These are phyloP conservation scores for Nephrotoma guestfalica DNA, from an alignment of 2,888 invertebrate species.

Conservation along the genomic window DNA sequence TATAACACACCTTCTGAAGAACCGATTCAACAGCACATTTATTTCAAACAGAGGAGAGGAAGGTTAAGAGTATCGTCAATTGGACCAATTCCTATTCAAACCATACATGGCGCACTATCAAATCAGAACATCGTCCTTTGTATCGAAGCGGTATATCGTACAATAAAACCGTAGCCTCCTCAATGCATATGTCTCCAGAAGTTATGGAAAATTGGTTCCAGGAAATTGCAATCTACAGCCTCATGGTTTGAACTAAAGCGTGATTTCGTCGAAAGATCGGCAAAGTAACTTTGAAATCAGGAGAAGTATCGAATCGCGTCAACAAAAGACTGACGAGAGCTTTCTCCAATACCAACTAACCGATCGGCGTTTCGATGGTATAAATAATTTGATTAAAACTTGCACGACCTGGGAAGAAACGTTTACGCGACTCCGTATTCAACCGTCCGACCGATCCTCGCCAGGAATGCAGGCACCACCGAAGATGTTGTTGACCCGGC, in stretches of 20 bases:
- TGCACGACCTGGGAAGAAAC: neutral
- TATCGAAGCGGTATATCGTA: too few relatives aligned
- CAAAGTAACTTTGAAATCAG: neutral
- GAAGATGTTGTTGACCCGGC: neutral
- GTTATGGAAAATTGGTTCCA: neutral
- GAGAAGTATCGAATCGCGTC: neutral
- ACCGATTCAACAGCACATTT: neutral
- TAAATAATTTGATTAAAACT: neutral
- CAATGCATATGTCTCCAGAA: too few relatives aligned
- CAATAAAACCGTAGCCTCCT: too few relatives aligned
- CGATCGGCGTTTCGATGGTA: too few relatives aligned
- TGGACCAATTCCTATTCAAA: too few relatives aligned
- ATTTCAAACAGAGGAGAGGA: neutral
- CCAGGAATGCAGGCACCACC: neutral
- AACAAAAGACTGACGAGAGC: too few relatives aligned
- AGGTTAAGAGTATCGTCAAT: too few relatives aligned
- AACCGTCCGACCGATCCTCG: too few relatives aligned
- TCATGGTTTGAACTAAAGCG: neutral
- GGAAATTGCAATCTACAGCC: neutral
- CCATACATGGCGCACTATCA: too few relatives aligned
- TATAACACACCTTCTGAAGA: neutral
- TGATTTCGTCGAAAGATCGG: neutral
- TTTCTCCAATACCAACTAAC: neutral
- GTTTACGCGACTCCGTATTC: neutral
- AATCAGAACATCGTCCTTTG: too few relatives aligned